phyloP scores from a whole-genome alignment of 2,113 vertebrate species.

The Danio rerio region DNA sequence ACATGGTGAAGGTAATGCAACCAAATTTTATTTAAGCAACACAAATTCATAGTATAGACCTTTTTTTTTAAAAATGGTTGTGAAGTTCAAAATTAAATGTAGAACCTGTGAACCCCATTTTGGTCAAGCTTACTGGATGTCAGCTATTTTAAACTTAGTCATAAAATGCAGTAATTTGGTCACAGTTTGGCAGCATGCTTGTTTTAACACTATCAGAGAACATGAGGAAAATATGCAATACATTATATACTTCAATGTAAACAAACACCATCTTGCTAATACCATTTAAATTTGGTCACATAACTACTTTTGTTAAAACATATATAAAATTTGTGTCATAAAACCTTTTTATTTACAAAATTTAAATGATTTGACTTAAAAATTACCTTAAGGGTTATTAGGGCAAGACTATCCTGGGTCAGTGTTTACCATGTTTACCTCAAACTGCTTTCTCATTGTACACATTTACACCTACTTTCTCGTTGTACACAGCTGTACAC shows the following conservation, averaged over 20 bases:
- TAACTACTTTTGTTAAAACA: not conserved
- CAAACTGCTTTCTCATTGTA: not conserved
- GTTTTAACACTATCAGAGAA: not conserved
- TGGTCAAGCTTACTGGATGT: not conserved
- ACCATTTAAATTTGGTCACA: not conserved
- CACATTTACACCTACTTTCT: not conserved
- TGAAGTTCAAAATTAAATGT: no score
- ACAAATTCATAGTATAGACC: no score
- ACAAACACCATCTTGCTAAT: not conserved
- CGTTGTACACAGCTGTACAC: not conserved
- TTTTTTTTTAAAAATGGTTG: no score
- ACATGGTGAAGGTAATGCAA: no score
- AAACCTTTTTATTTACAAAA: no score
- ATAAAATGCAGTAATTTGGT: not conserved
- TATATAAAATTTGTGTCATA: not conserved
- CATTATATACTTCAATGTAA: no score
- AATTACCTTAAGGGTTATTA: no score
- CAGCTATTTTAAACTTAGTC: not conserved
- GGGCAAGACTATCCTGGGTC: not conserved
- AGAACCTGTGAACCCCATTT: no score
- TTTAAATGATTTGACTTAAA: no score
- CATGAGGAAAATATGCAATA: not conserved
- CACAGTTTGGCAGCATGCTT: not conserved
- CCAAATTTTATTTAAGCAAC: no score
- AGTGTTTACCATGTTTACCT: not conserved